Conservation (phyloP, 2,113 vertebrate species). For the Sinocyclocheilus grahami region DNA sequence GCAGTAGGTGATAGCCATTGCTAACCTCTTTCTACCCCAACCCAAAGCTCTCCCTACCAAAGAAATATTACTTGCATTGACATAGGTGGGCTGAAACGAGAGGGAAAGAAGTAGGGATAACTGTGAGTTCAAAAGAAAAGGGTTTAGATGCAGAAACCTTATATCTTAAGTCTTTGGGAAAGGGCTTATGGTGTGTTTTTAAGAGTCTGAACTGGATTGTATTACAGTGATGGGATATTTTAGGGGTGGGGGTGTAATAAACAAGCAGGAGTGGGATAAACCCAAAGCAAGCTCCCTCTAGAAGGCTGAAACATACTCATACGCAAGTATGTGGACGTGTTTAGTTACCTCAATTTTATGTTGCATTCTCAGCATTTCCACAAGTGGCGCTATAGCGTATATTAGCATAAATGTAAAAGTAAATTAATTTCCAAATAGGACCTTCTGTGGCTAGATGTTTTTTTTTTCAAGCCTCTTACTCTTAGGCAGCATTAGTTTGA, state of each 20-base stretch:
- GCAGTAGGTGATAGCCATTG: constrained; percentile 71
- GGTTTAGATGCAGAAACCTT: constrained; percentile 49
- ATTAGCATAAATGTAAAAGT: background rate
- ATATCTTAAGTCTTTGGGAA: constrained; percentile 46
- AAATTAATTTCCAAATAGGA: background rate
- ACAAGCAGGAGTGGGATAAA: background rate
- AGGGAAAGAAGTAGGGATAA: constrained; percentile 35
- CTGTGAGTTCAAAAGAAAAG: constrained; percentile 49
- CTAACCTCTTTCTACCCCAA: constrained; percentile 57
- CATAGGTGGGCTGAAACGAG: background rate
- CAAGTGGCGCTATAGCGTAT: background rate
- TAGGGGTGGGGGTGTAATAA: background rate
- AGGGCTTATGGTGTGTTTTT: constrained; percentile 45
- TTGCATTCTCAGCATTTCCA: background rate
- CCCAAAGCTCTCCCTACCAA: constrained; percentile 54
- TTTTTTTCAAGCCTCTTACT: background rate
- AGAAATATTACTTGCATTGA: constrained; percentile 58
- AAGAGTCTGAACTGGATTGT: constrained; percentile 31
- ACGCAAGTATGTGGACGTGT: background rate
- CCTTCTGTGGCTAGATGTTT: background rate
- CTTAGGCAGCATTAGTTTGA: background rate
- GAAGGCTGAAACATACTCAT: background rate
- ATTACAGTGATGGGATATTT: constrained; percentile 40
- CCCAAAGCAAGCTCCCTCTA: background rate
- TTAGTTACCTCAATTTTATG: background rate